These are phyloP conservation scores for Lepilemur septentrionalis DNA, from an alignment of 2,797 vertebrate genomes.

Conservation along the genomic window DNA sequence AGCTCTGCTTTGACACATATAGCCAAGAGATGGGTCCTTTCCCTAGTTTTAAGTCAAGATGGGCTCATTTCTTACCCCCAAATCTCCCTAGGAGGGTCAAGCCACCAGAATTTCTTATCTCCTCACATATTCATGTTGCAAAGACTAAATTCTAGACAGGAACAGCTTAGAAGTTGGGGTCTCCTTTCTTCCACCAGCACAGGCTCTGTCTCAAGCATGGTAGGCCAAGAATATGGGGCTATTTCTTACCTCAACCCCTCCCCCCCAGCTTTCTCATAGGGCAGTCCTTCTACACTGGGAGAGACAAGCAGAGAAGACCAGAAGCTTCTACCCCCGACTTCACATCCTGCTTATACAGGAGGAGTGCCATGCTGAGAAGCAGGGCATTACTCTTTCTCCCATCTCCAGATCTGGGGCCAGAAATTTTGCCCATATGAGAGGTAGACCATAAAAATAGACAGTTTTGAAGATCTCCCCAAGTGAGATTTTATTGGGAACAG, in stretches of 20 bases:
- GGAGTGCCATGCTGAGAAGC: accelerated
- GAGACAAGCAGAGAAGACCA: neutral
- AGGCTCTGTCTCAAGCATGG: neutral
- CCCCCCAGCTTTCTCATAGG: neutral
- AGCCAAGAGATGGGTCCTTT: neutral
- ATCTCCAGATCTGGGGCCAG: neutral
- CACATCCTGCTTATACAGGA: neutral
- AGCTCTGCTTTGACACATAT: neutral
- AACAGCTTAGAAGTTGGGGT: neutral
- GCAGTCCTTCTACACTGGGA: too few species aligned
- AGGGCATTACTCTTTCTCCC: neutral
- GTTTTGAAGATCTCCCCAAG: neutral
- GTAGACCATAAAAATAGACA: neutral
- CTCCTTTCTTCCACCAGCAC: neutral
- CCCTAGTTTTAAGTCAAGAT: neutral
- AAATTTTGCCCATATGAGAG: neutral
- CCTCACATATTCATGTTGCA: neutral
- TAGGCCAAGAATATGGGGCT: neutral
- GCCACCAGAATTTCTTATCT: neutral
- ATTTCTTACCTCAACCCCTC: neutral
- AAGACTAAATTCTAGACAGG: neutral
- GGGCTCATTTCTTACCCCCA: too few species aligned
- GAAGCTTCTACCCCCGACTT: neutral
- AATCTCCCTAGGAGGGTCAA: neutral
- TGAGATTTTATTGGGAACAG: neutral